These are phyloP conservation scores for Tubulanus polymorphus DNA, from an alignment of 2,888 invertebrate species.

Conservation along the genomic window DNA sequence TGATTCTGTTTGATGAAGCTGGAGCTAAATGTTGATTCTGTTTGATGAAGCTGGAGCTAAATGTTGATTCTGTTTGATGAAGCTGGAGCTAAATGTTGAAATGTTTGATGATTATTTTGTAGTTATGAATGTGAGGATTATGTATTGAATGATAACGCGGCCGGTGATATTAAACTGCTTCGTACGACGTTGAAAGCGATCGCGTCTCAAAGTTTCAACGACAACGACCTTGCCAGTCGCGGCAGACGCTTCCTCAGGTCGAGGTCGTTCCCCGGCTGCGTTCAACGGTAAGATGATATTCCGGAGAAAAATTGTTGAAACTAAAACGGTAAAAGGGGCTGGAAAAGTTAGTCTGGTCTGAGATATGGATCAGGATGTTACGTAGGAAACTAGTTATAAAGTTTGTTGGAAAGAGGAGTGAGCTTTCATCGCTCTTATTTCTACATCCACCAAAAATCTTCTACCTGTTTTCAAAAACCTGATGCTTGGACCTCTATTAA, in stretches of 20 bases:
- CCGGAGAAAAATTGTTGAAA: too few relatives aligned
- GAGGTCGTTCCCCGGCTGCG: slow-evolving; percentile 24
- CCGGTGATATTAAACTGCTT: slow-evolving; percentile 45
- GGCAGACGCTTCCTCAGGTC: slow-evolving; percentile 36
- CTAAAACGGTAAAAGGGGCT: too few relatives aligned
- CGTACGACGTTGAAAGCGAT: slow-evolving; percentile 44
- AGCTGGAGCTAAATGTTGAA: background rate
- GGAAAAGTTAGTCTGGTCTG: too few relatives aligned
- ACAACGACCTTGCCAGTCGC: slow-evolving; percentile 26
- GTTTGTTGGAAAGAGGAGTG: too few relatives aligned
- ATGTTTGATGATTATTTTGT: slow-evolving; percentile 4
- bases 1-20: too few relatives aligned
- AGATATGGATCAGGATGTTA: too few relatives aligned
- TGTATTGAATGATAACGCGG: slow-evolving; percentile 47
- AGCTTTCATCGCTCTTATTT: too few relatives aligned
- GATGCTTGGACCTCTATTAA: too few relatives aligned
- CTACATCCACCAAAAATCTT: too few relatives aligned
- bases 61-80: background rate
- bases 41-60: background rate
- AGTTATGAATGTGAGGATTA: slow-evolving; percentile 52
- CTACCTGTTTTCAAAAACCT: too few relatives aligned
- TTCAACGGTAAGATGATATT: too few relatives aligned
- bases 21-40: background rate
- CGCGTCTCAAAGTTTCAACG: slow-evolving; percentile 40
- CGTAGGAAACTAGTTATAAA: too few relatives aligned